Evolutionary conservation across 2,888 invertebrate genomes (phyloP), one percentile per base, ranked within the genome.

Genomic region (Salpingus planirostris): DNA sequence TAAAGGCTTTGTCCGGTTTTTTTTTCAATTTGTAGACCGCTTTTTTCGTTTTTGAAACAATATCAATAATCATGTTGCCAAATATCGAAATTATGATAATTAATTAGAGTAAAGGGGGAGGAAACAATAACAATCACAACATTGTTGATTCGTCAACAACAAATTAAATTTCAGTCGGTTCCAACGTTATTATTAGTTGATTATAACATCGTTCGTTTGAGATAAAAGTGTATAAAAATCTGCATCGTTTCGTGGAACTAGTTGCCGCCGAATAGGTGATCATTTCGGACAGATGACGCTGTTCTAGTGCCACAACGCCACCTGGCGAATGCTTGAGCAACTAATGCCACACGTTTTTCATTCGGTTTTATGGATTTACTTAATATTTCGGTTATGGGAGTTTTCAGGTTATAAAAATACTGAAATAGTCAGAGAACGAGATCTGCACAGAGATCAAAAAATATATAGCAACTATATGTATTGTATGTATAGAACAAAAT

Each of bases 1-100:
- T 29, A 32, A 43, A 45, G 39, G 42, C 42, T 42, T 38, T 43
- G 41, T 48, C 46, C 46, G 43, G 47, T 47, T 42, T 40, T 36
- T 42, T 49, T n/a, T n/a, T n/a, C n/a, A n/a, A n/a, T 31, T 31
- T 10, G 46, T 50, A 55, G 54, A 59, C 56, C 55, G 56, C 55
- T 54, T 55, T 48, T 44, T 44, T 42, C 31, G 35, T 33, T 24
- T 22, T n/a, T n/a, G n/a, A n/a, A n/a, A n/a, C n/a, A n/a, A n/a
- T n/a, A n/a, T 13, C 21, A 18, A 18, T 31, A 44, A 54, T 55
- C 55, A 57, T 53, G 47, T 55, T 57, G 55, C 54, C 55, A 56
- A 53, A 53, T 48, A 42, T 48, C 47, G 43, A 30, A 37, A 30
- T n/a, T n/a, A n/a, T n/a, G n/a, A n/a, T n/a, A n/a, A 24, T 38